Conservation (phyloP, 64 coral and sea anemone genomes). For the Astreopora myriophthalma region DNA sequence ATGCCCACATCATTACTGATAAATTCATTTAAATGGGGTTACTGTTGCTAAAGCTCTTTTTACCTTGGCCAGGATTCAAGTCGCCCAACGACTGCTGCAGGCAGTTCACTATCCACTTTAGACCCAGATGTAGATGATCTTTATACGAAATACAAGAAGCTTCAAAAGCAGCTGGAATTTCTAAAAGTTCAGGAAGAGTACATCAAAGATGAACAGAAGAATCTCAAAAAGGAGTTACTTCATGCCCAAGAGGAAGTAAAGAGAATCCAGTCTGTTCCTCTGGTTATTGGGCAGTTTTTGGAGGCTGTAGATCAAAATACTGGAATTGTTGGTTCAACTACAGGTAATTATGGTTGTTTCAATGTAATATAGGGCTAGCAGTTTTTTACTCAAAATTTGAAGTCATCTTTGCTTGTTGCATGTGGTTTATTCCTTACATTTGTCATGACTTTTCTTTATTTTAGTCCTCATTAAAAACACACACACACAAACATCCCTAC, state of each 20-base stretch:
- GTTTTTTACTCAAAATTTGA: neutral
- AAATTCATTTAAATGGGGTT: neutral
- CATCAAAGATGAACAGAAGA: constrained; percentile 99
- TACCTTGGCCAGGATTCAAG: constrained; percentile 43
- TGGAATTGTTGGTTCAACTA: constrained; percentile 98
- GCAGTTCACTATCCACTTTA: constrained; percentile 67
- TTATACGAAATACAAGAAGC: constrained; percentile 95
- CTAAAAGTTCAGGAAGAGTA: constrained; percentile 99
- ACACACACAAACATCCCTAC: too few relatives aligned
- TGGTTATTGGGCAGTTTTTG: constrained; percentile 98
- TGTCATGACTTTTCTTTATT: too few relatives aligned
- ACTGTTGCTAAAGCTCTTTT: neutral
- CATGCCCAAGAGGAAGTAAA: constrained; percentile 99
- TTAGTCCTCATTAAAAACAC: too few relatives aligned
- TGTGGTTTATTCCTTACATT: too few relatives aligned
- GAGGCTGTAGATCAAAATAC: constrained; percentile 99
- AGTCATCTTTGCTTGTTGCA: too few relatives aligned
- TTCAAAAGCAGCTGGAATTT: constrained; percentile 95
- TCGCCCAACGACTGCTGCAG: constrained; percentile 68
- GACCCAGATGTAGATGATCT: constrained; percentile 87
- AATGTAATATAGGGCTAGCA: too few relatives aligned
- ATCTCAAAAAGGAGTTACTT: constrained; percentile 93
- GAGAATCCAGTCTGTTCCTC: constrained; percentile 96
- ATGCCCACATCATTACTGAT: too few relatives aligned
- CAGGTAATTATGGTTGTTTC: constrained; percentile 44